phyloP scores from a whole-genome alignment of 2,888 invertebrate genomes.

The Merodon equestris region DNA sequence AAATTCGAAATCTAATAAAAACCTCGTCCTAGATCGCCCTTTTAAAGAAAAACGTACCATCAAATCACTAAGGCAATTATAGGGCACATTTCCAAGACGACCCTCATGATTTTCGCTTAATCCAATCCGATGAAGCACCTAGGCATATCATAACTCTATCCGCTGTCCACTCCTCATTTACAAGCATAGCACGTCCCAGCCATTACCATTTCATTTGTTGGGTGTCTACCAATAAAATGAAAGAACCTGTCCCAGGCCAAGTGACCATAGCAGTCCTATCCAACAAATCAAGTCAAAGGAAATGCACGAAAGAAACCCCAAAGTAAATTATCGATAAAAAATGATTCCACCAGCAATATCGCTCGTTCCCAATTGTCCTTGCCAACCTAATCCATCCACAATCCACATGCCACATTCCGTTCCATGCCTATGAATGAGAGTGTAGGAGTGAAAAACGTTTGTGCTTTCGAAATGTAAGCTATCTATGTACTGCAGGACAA shows the following conservation, averaged over 20 bases:
- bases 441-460: conserved; percentile 44
- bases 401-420: conserved; percentile 18
- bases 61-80: conserved; percentile 21
- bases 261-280: conserved; percentile 51
- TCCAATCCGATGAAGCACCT: conserved; percentile 45
- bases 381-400: conserved; percentile 51
- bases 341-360: conserved; percentile 36
- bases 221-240: conserved; percentile 27
- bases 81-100: conserved; percentile 18
- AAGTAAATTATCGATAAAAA: conserved; percentile 66
- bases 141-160: conserved; percentile 18
- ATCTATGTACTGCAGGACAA: conserved; percentile 45
- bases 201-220: conserved; percentile 63
- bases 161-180: conserved; percentile 32
- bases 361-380: conserved; percentile 50
- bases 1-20: neutral
- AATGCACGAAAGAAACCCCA: conserved; percentile 37
- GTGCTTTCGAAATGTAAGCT: conserved; percentile 38
- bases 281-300: conserved; percentile 63
- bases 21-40: neutral
- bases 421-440: conserved; percentile 5
- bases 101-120: conserved; percentile 43
- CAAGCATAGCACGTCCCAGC: conserved; percentile 53
- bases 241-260: conserved; percentile 12
- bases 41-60: neutral